Evolutionary conservation across 2,888 invertebrate genomes (phyloP).

Genomic region (Leptinotarsa haldemani): DNA sequence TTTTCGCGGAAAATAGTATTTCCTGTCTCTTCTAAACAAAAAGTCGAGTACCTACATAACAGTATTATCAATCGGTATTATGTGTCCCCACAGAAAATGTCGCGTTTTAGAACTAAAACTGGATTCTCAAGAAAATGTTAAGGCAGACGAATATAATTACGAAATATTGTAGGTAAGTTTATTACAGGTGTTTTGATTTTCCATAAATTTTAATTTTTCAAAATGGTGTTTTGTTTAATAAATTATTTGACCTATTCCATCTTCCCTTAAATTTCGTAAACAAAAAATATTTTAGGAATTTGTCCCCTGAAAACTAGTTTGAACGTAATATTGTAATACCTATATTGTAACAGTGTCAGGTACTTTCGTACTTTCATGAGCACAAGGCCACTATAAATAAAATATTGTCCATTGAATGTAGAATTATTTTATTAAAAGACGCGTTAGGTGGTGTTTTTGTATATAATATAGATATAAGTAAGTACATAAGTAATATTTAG

Average conservation of each 20-base stretch:
- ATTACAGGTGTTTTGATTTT: conserved; percentile 33
- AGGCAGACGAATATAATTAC: conserved; percentile 38
- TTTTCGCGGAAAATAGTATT: conserved; percentile 16
- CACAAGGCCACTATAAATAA: conserved; percentile 46
- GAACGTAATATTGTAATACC: conserved; percentile 19
- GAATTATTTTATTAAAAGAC: no score
- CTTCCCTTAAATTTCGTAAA: neutral
- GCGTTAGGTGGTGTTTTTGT: no score
- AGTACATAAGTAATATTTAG: neutral
- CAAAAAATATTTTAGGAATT: conserved; percentile 25
- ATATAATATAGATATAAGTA: neutral
- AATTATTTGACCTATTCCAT: neutral
- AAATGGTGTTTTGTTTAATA: no score
- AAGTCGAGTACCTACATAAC: conserved; percentile 21
- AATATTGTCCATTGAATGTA: conserved; percentile 39
- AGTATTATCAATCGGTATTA: conserved; percentile 34
- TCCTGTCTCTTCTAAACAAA: conserved; percentile 19
- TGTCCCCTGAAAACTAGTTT: conserved; percentile 1
- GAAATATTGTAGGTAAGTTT: conserved; percentile 50
- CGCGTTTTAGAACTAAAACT: conserved; percentile 25
- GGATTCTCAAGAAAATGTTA: conserved; percentile 28
- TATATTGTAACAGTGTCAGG: neutral
- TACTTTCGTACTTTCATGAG: conserved; percentile 28
- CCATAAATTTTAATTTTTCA: neutral
- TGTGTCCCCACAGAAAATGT: conserved; percentile 30